Evolutionary conservation across 1,140 invertebrate species (phyloP).

Genomic region (Drosophila orosa): DNA sequence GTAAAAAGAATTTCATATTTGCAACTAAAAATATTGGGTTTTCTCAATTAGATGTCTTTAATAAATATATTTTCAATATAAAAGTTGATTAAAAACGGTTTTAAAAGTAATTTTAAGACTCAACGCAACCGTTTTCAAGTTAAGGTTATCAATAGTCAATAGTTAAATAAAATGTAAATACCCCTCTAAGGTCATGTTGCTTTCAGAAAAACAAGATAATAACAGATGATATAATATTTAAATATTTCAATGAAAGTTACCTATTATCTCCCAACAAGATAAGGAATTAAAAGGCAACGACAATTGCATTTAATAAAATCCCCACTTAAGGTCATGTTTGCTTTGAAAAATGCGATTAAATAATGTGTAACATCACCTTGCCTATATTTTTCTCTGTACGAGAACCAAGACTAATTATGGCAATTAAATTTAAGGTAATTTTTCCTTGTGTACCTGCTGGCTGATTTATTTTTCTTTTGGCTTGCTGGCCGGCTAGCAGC

Average conservation of each 20-base stretch:
- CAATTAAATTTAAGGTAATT: neutral
- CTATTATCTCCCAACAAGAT: neutral
- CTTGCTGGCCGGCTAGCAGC: conserved; percentile 54
- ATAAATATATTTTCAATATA: too few relatives aligned
- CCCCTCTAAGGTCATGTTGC: neutral
- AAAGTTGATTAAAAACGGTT: too few relatives aligned
- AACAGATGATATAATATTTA: neutral
- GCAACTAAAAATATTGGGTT: too few relatives aligned
- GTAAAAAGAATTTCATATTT: neutral
- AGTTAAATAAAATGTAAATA: too few relatives aligned
- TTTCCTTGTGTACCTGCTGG: conserved; percentile 19
- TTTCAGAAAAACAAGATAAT: neutral
- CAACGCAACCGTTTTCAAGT: neutral
- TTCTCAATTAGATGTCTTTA: too few relatives aligned
- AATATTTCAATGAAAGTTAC: neutral
- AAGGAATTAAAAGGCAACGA: neutral
- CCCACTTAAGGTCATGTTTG: conserved; percentile 2
- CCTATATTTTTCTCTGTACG: neutral
- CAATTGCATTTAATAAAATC: conserved; percentile 1
- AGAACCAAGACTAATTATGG: neutral
- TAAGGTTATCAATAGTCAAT: neutral
- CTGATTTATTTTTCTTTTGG: conserved; percentile 37
- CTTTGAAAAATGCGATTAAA: conserved; percentile 5
- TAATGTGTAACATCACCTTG: neutral
- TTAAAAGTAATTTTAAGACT: neutral